A percentile compares a stretch with the other conserved stretches of the same genome.
Conservation (phyloP, 2,888 invertebrate genomes). For the Cheilosia impressa region DNA sequence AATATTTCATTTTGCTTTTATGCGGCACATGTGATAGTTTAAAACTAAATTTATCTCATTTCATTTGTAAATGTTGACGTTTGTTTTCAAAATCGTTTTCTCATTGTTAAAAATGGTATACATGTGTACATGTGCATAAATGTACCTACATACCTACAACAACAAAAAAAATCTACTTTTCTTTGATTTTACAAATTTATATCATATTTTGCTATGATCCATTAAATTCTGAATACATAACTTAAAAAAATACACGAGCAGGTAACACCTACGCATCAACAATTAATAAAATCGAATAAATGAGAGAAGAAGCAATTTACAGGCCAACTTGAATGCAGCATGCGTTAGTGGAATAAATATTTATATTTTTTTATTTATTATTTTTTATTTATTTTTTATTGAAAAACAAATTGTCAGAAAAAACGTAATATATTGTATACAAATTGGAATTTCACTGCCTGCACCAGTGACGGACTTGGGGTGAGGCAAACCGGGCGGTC, state of each 20-base stretch:
- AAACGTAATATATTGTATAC: no score
- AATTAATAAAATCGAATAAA: neutral
- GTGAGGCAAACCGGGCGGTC: no score
- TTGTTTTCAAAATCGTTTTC: neutral
- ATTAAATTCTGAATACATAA: constrained; percentile 2
- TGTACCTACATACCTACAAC: neutral
- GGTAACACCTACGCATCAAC: neutral
- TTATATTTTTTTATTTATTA: neutral
- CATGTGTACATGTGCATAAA: neutral
- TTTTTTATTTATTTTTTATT: no score
- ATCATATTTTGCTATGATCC: constrained; percentile 5
- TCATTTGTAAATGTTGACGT: constrained; percentile 28
- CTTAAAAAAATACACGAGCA: neutral
- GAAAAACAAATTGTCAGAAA: neutral
- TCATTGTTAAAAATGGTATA: neutral
- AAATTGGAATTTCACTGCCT: no score
- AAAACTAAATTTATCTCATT: constrained; percentile 31
- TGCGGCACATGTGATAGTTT: constrained; percentile 22
- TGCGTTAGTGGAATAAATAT: neutral
- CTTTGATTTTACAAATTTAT: constrained; percentile 11
- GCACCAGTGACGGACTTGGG: no score
- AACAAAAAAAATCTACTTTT: neutral
- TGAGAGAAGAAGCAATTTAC: neutral
- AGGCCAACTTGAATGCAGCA: neutral
- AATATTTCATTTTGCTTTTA: constrained; percentile 24